Conservation (phyloP, 2,888 invertebrate genomes). For the Lymantria dispar region DNA sequence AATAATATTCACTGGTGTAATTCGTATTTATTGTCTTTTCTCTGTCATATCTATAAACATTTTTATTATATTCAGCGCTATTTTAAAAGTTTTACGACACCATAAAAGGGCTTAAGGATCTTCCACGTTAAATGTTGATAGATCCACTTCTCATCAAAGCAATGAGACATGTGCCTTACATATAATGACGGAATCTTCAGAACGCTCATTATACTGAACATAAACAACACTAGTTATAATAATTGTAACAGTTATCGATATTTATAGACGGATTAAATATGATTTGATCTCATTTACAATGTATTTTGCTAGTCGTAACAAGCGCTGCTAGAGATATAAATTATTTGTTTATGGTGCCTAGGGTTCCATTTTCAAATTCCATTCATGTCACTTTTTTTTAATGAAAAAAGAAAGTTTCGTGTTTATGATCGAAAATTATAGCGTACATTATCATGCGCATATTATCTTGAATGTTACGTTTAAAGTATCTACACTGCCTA, state of each 20-base stretch:
- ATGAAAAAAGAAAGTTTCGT: not conserved
- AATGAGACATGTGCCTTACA: not conserved
- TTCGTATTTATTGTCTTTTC: too few species aligned
- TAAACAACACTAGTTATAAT: conserved; percentile 5
- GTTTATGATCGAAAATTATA: not conserved
- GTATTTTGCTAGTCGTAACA: not conserved
- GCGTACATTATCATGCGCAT: too few species aligned
- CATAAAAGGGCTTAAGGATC: too few species aligned
- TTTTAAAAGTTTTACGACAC: too few species aligned
- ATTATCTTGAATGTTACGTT: too few species aligned
- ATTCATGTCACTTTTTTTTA: not conserved
- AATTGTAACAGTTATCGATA: conserved; percentile 3
- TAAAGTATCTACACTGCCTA: too few species aligned
- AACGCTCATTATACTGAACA: conserved; percentile 1
- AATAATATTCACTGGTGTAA: too few species aligned
- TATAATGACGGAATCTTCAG: conserved; percentile 1
- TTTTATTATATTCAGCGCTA: too few species aligned
- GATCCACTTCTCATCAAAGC: not conserved
- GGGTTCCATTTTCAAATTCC: not conserved
- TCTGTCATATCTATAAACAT: too few species aligned
- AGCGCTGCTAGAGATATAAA: not conserved
- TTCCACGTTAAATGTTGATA: too few species aligned
- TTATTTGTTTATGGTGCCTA: not conserved
- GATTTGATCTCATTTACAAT: not conserved
- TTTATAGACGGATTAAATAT: not conserved